A percentile compares a stretch with the other conserved stretches of the same genome.
phyloP scores from a whole-genome alignment of 2,113 vertebrate species.

The Diadophis punctatus region DNA sequence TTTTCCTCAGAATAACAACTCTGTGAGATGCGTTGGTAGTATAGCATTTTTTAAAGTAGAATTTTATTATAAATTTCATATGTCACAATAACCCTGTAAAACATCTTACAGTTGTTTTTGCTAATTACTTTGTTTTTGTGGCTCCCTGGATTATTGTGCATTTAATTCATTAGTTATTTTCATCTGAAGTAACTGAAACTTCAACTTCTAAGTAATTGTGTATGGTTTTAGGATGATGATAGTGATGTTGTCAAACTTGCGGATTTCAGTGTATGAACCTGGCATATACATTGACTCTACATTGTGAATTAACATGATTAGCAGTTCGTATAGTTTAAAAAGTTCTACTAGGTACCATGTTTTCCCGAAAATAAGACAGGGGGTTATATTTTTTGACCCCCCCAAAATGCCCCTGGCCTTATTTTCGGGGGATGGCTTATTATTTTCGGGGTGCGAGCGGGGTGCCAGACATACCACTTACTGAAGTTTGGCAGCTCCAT shows the following conservation, averaged over 20 bases:
- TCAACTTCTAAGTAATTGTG: background rate
- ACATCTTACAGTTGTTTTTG: background rate
- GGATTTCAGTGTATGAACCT: background rate
- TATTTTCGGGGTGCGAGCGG: too few relatives aligned
- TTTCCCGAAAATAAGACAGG: too few relatives aligned
- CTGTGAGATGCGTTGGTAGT: background rate
- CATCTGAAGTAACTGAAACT: background rate
- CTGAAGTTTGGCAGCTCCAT: too few relatives aligned
- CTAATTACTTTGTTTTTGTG: background rate
- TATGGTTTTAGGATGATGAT: background rate
- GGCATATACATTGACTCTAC: background rate
- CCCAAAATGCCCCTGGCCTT: too few relatives aligned
- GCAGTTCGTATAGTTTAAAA: background rate
- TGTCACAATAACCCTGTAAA: background rate
- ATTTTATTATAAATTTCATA: background rate
- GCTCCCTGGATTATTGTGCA: background rate
- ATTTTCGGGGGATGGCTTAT: too few relatives aligned
- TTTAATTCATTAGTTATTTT: background rate
- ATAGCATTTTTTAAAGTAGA: background rate
- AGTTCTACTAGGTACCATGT: background rate
- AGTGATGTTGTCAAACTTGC: background rate
- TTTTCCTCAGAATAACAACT: background rate
- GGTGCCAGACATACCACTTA: too few relatives aligned
- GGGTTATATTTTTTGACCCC: too few relatives aligned
- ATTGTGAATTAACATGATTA: background rate